Evolutionary conservation across 2,888 invertebrate species (phyloP).

Genomic region (Hydropsyche betteni): DNA sequence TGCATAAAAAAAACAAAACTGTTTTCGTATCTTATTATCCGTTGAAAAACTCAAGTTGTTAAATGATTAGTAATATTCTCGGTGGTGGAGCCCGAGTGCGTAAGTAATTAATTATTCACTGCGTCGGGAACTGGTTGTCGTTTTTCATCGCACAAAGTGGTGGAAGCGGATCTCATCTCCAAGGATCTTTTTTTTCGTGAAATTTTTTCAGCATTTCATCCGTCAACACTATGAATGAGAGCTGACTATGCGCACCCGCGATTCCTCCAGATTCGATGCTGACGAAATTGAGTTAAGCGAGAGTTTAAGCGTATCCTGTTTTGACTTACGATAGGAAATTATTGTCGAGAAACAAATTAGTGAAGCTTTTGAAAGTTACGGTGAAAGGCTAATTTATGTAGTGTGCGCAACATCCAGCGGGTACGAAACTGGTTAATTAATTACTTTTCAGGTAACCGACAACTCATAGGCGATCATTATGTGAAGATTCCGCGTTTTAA

Average conservation of each 20-base stretch:
- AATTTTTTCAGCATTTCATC: background rate
- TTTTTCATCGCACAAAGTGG: constrained; percentile 26
- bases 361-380: constrained; percentile 27
- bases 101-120: constrained; percentile 22
- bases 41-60: background rate
- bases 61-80: constrained; percentile 19
- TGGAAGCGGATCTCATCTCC: constrained; percentile 13
- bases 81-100: background rate
- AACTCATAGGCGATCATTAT: constrained; percentile 37
- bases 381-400: constrained; percentile 36
- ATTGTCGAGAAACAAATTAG: constrained; percentile 37
- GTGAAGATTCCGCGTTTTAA: constrained; percentile 34
- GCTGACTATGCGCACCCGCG: too few species aligned
- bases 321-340: constrained; percentile 12
- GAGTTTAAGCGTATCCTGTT: too few species aligned
- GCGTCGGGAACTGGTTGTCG: constrained; percentile 25
- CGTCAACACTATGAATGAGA: too few species aligned
- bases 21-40: too few species aligned
- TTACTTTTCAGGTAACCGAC: constrained; percentile 38
- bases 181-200: background rate
- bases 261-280: too few species aligned
- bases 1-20: too few species aligned
- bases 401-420: constrained; percentile 9
- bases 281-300: too few species aligned
- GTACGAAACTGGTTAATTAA: constrained; percentile 29